phyloP scores from a whole-genome alignment of 2,797 vertebrate species.

The Xerus rutilus region DNA sequence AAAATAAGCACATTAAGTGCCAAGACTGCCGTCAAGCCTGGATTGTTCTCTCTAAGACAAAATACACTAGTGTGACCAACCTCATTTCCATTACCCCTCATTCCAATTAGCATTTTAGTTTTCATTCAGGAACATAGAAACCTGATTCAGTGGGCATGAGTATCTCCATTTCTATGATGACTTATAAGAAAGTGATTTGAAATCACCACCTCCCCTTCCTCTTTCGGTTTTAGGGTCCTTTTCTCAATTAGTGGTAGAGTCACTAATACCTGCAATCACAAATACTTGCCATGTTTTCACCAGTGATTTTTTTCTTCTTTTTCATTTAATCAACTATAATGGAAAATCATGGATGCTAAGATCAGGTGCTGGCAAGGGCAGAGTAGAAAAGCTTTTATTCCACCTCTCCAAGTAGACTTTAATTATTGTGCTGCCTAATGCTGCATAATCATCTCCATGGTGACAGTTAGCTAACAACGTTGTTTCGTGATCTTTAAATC shows the following conservation, averaged over 20 bases:
- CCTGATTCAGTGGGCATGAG: rapidly evolving
- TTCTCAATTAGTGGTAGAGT: not conserved
- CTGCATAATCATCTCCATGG: constrained; percentile 31
- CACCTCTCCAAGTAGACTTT: not conserved
- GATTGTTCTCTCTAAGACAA: not conserved
- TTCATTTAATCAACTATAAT: constrained; percentile 36
- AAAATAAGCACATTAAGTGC: not conserved
- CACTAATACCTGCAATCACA: not conserved
- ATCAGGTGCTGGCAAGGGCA: constrained; percentile 17
- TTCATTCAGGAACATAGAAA: not conserved
- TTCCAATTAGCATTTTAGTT: not conserved
- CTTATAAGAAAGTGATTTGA: not conserved
- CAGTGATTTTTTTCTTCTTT: not conserved
- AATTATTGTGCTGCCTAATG: not conserved
- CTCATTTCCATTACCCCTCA: too few species aligned
- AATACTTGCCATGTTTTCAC: not conserved
- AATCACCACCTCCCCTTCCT: not conserved
- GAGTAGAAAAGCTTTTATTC: constrained; percentile 32
- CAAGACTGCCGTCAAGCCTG: too few species aligned
- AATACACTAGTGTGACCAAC: rapidly evolving
- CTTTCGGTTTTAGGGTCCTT: not conserved
- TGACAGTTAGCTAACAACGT: not conserved
- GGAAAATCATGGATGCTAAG: constrained; percentile 57
- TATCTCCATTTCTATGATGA: rapidly evolving
- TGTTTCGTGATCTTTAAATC: not conserved